A percentile compares a stretch with the other conserved stretches of the same genome.
These are phyloP conservation scores for Xenentodon cancila DNA, from an alignment of 2,797 vertebrate species.

Conservation along the genomic window DNA sequence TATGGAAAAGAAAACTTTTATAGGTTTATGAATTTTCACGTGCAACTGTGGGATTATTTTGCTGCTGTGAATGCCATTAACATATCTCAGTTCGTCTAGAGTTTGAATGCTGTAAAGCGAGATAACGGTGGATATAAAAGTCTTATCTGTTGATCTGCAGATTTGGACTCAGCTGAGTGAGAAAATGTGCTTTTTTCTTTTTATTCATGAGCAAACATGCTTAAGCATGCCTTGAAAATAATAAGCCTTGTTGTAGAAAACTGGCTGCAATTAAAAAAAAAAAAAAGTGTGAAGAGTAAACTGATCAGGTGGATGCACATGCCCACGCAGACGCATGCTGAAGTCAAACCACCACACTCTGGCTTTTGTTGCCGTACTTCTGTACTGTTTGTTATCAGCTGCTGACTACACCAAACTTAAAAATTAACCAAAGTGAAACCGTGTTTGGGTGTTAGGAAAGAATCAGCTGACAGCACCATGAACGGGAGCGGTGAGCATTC, in stretches of 20 bases:
- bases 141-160: no score
- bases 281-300: not conserved
- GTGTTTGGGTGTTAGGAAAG: slow-evolving; percentile 8
- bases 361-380: slow-evolving; percentile 19
- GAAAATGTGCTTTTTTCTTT: not conserved
- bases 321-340: slow-evolving; percentile 54
- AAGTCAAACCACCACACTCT: slow-evolving; percentile 51
- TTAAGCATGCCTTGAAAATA: slow-evolving; percentile 2
- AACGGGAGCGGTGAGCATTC: slow-evolving; percentile 48
- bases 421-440: slow-evolving; percentile 25
- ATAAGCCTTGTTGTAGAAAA: not conserved
- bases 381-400: slow-evolving; percentile 21
- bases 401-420: slow-evolving; percentile 28
- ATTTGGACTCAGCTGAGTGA: no score
- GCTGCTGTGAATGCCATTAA: no score
- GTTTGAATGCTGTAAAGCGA: no score
- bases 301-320: slow-evolving; percentile 14
- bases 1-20: no score
- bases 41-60: no score
- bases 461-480: slow-evolving; percentile 28
- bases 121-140: no score
- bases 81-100: no score
- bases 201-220: slow-evolving; percentile 1
- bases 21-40: no score
- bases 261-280: not conserved